Conservation (phyloP, 2,888 invertebrate genomes). For the Drosophila putrida region DNA sequence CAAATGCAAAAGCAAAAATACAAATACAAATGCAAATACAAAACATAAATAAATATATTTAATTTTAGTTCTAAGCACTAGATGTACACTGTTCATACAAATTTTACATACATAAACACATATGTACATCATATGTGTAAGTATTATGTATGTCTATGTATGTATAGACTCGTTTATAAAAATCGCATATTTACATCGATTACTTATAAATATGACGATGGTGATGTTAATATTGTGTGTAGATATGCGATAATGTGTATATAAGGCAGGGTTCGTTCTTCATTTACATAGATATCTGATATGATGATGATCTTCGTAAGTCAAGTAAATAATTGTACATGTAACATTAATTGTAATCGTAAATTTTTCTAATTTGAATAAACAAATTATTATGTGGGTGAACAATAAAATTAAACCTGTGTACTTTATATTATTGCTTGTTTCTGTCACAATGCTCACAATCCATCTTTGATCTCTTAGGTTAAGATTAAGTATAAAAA, state of each 20-base stretch:
- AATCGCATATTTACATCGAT: slow-evolving; percentile 41
- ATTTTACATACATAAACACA: slow-evolving; percentile 37
- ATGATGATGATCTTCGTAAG: slow-evolving; percentile 72
- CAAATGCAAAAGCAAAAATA: slow-evolving; percentile 61
- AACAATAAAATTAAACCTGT: slow-evolving; percentile 61
- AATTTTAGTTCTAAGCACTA: slow-evolving; percentile 60
- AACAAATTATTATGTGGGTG: slow-evolving; percentile 79
- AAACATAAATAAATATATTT: slow-evolving; percentile 50
- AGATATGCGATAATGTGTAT: slow-evolving; percentile 39
- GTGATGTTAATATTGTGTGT: slow-evolving; percentile 18
- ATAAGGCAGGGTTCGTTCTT: slow-evolving; percentile 56
- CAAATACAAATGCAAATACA: slow-evolving; percentile 59
- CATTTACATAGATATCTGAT: slow-evolving; percentile 58
- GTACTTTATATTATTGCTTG: not conserved
- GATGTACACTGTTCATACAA: slow-evolving; percentile 68
- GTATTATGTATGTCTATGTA: slow-evolving; percentile 15
- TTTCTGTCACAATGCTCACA: no score
- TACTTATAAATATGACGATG: slow-evolving; percentile 25
- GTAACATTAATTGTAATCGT: slow-evolving; percentile 75
- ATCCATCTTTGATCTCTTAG: no score
- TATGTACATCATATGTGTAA: slow-evolving; percentile 21
- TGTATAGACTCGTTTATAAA: slow-evolving; percentile 20
- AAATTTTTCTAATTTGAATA: slow-evolving; percentile 79
- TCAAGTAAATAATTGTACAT: slow-evolving; percentile 72
- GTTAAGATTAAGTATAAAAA: no score